A percentile compares a stretch with the other conserved stretches of the same genome.
Evolutionary conservation across 37 sponge, comb jelly and placozoan genomes (phyloP).

Genomic region (Geodia barretti): DNA sequence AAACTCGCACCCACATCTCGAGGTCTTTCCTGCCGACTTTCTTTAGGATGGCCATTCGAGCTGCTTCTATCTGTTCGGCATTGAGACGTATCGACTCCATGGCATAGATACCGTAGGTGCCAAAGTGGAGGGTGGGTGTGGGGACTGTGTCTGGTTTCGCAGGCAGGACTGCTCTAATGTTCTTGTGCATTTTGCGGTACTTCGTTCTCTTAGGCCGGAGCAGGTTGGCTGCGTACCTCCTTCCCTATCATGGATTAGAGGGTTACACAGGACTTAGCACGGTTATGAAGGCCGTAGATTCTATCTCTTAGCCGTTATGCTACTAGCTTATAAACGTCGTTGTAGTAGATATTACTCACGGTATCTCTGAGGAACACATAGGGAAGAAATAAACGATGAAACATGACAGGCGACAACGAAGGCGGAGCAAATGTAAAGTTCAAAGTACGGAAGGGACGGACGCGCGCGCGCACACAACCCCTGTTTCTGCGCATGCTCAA

Average conservation of each 20-base stretch:
- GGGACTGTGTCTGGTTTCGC: conserved; percentile 1
- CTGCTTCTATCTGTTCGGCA: conserved; percentile 65
- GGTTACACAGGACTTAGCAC: not conserved
- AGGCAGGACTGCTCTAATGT: conserved; percentile 43
- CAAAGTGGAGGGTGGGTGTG: conserved; percentile 25
- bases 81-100: conserved; percentile 41
- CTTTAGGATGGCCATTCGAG: conserved; percentile 52
- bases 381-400: not conserved
- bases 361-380: not conserved
- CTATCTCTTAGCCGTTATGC: too few relatives aligned
- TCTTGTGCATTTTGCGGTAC: conserved; percentile 61
- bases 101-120: conserved; percentile 55
- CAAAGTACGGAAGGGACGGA: too few relatives aligned
- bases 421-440: too few relatives aligned
- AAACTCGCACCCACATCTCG: conserved; percentile 38
- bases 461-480: too few relatives aligned
- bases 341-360: not conserved
- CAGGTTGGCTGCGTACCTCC: conserved; percentile 13
- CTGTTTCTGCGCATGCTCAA: too few relatives aligned
- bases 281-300: not conserved
- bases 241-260: not conserved
- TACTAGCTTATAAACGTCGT: too few relatives aligned
- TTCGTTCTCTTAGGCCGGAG: conserved; percentile 49
- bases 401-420: too few relatives aligned
- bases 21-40: conserved; percentile 49